Percentiles rank a stretch among this genome's conserved stretches.
Conservation (phyloP, 2,113 vertebrate species). For the Progne subis region DNA sequence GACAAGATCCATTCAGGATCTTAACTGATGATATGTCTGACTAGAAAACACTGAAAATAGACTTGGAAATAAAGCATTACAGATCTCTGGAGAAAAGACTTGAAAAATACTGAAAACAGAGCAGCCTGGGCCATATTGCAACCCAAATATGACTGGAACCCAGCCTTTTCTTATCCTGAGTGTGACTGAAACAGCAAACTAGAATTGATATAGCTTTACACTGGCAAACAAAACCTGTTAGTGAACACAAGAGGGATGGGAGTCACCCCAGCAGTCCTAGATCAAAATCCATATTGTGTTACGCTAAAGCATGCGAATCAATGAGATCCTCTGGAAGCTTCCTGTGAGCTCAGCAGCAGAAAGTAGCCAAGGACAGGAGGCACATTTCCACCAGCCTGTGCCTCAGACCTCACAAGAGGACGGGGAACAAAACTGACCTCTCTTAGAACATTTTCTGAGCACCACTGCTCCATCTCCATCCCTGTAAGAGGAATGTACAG, state of each 20-base stretch:
- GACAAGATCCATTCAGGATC: background rate
- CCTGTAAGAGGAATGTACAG: rapidly evolving
- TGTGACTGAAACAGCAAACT: background rate
- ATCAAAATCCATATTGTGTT: background rate
- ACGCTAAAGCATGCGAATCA: background rate
- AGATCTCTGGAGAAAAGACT: background rate
- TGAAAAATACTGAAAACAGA: background rate
- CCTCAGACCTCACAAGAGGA: background rate
- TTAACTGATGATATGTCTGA: background rate
- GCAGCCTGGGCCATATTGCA: background rate
- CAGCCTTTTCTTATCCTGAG: background rate
- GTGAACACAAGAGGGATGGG: background rate
- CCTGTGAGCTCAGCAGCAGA: background rate
- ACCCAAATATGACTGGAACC: background rate
- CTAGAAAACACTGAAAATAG: background rate
- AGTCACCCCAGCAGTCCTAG: background rate
- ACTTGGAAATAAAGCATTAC: background rate
- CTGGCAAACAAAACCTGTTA: background rate
- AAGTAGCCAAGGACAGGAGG: background rate
- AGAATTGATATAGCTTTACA: background rate
- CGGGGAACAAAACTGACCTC: background rate
- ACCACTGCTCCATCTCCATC: background rate
- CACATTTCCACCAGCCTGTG: background rate
- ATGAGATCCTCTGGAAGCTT: background rate
- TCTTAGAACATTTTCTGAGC: rapidly evolving